phyloP scores from a whole-genome alignment of 1,140 invertebrate genomes.

The Trachymyrmex septentrionalis region DNA sequence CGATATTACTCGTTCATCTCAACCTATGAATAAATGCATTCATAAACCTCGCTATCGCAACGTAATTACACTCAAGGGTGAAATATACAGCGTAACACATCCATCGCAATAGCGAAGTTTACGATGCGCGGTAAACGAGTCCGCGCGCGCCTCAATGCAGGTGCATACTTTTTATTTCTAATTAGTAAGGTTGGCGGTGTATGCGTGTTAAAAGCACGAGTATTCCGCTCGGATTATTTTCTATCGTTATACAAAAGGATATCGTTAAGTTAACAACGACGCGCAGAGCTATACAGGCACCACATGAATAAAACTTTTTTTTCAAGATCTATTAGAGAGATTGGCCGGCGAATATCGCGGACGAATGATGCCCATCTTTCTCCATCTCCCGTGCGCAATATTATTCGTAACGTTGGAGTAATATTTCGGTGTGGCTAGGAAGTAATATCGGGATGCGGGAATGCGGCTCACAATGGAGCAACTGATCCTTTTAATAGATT shows the following conservation, averaged over 20 bases:
- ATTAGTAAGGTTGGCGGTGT: slow-evolving; percentile 42
- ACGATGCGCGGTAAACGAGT: slow-evolving; percentile 57
- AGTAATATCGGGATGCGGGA: slow-evolving; percentile 75
- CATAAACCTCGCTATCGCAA: slow-evolving; percentile 43
- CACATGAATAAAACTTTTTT: slow-evolving; percentile 65
- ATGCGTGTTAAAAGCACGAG: slow-evolving; percentile 46
- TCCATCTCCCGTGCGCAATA: slow-evolving; percentile 3
- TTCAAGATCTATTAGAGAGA: slow-evolving; percentile 74
- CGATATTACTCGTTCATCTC: slow-evolving; percentile 46
- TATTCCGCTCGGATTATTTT: slow-evolving; percentile 44
- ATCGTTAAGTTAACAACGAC: slow-evolving; percentile 64
- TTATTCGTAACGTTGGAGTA: slow-evolving; percentile 46
- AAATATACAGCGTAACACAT: slow-evolving; percentile 44
- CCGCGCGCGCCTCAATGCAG: background rate
- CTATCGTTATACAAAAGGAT: slow-evolving; percentile 57
- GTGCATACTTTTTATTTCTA: slow-evolving; percentile 52
- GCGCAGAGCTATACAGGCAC: slow-evolving; percentile 11
- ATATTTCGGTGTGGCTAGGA: slow-evolving; percentile 36
- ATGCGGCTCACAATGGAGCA: slow-evolving; percentile 71
- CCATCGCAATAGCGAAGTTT: slow-evolving; percentile 49
- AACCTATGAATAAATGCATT: slow-evolving; percentile 37
- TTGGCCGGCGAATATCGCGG: slow-evolving; percentile 69
- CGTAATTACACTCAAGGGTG: slow-evolving; percentile 58
- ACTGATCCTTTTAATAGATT: slow-evolving; percentile 77
- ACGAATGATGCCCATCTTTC: slow-evolving; percentile 55